phyloP scores from a whole-genome alignment of 2,113 vertebrate genomes.

The Sorex fumeus region DNA sequence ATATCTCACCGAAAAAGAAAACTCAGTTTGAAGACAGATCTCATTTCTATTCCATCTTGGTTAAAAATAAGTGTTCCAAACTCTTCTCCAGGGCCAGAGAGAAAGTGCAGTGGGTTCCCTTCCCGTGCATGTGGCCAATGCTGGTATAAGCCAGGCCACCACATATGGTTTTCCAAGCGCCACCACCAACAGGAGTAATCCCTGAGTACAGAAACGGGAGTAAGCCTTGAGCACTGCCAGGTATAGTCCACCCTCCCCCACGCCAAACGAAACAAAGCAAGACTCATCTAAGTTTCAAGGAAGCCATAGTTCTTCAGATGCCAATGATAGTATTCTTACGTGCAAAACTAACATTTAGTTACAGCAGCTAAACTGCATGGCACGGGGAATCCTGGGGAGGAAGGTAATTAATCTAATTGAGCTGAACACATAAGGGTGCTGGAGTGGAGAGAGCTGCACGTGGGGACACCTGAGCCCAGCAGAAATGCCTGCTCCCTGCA shows the following conservation, averaged over 20 bases:
- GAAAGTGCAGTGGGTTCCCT: no score
- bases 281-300: background rate
- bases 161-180: no score
- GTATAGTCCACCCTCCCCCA: no score
- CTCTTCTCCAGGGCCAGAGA: background rate
- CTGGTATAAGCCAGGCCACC: no score
- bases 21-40: background rate
- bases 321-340: background rate
- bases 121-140: no score
- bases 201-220: no score
- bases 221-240: no score
- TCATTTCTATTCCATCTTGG: background rate
- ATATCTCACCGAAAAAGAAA: background rate
- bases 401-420: slow-evolving; percentile 63
- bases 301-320: slow-evolving; percentile 58
- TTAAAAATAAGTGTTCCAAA: background rate
- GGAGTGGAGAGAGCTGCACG: background rate
- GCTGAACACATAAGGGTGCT: slow-evolving; percentile 64
- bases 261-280: no score
- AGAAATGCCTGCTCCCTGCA: background rate
- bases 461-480: slow-evolving; percentile 28
- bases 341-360: slow-evolving; percentile 42
- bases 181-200: no score
- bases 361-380: slow-evolving; percentile 23
- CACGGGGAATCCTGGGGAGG: slow-evolving; percentile 15